Evolutionary conservation across 2,797 vertebrate species (phyloP), one percentile per base, ranked within the genome.

Genomic region (Dromococcyx pavoninus): DNA sequence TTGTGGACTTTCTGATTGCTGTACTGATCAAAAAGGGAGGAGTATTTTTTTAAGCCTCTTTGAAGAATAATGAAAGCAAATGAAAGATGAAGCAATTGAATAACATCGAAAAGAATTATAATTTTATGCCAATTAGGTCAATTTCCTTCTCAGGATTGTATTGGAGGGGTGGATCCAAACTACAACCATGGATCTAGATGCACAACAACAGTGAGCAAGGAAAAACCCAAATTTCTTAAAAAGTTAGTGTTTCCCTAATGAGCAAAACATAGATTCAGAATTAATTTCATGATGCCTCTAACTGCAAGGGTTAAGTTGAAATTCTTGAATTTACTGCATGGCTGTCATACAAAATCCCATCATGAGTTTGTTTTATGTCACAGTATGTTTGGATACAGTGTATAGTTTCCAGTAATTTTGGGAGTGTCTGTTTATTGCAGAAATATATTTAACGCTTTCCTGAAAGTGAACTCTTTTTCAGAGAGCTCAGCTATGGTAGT

Each of bases 61-160:
- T 94, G 89, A 94, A 94, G 87, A 86, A 53, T 89, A 95, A 89
- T 92, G 73, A 94, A 95, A 96, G 79, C 35, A 91, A 88, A 84
- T 81, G 75, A 84, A 83, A 72, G 71, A 85, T 79, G 57, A 93
- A 93, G 61, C 61, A 77, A 91, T 53, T 65, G 58, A 75, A 72
- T 89, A 83, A 80, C 65, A 89, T 91, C 53, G 90, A 93, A 93
- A 91, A 79, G 50, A 85, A 89, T 71, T 88, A 39, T 67, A 65
- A 79, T 83, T 83, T 88, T 69, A 44, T 71, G 3, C 16, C 77
- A 54, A 72, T 25, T 30, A n/a, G 43, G 39, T 77, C 66, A 46
- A 12, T 80, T 72, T 80, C 13, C 35, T 84, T 7, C 65, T 58
- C 57, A 58, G 30, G 16, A 43, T 14, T 85, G 4, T n/a, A 6